phyloP scores from a whole-genome alignment of 2,113 vertebrate species.

The Cercocebus atys region DNA sequence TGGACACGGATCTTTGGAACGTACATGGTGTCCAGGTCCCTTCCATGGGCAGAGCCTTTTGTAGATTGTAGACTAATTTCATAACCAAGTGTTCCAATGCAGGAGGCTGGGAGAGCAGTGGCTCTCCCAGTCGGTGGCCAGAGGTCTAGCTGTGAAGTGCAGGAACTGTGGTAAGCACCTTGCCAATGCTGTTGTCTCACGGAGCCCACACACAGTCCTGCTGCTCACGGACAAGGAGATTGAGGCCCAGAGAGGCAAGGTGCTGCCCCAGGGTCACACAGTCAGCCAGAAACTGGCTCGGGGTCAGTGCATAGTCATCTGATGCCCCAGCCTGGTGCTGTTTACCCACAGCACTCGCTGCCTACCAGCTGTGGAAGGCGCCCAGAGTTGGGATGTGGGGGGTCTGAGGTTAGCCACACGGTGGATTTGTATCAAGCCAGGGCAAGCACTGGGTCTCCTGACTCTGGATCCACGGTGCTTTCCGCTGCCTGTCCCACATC shows the following conservation, averaged over 20 bases:
- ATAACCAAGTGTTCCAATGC: not conserved
- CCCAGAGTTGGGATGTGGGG: not conserved
- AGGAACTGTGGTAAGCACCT: not conserved
- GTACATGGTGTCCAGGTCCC: not conserved
- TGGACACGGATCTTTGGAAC: not conserved
- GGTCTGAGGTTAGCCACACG: not conserved
- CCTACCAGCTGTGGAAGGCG: not conserved
- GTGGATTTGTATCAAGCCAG: not conserved
- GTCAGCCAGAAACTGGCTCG: not conserved
- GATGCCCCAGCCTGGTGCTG: not conserved
- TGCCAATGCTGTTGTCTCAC: not conserved
- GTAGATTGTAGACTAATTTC: not conserved
- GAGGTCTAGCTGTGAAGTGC: not conserved
- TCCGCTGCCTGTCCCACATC: constrained; percentile 24
- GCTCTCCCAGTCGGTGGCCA: not conserved
- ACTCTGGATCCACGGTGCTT: constrained; percentile 7
- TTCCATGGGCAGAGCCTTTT: not conserved
- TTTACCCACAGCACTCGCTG: not conserved
- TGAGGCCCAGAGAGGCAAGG: not conserved
- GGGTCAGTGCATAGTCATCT: fast-evolving
- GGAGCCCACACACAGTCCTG: not conserved
- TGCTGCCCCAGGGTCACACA: not conserved
- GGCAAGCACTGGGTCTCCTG: not conserved
- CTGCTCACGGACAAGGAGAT: not conserved
- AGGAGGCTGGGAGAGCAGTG: not conserved